These are phyloP conservation scores for Leptopilina clavipes DNA, from an alignment of 1,140 invertebrate species.

Conservation along the genomic window DNA sequence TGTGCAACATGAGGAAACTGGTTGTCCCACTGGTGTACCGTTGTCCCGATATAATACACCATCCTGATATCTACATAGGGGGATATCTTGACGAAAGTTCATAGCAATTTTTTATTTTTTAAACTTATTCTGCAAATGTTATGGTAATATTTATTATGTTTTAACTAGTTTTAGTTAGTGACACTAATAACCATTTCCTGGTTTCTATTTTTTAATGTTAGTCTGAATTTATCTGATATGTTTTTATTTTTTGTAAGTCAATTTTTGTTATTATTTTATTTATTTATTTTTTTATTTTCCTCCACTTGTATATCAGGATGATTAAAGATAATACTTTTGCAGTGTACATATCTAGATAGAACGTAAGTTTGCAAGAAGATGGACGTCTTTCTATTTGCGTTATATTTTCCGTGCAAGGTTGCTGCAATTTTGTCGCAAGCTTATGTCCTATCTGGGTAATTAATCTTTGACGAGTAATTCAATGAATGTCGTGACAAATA, in stretches of 20 bases:
- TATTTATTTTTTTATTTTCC: background rate
- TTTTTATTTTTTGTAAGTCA: background rate
- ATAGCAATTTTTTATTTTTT: background rate
- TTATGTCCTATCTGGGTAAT: background rate
- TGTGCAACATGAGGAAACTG: conserved; percentile 7
- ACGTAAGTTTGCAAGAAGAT: too few relatives aligned
- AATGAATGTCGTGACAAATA: conserved; percentile 34
- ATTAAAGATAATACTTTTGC: background rate
- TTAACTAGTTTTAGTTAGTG: background rate
- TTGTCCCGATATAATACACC: conserved; percentile 17
- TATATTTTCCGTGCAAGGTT: too few relatives aligned
- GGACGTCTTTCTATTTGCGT: too few relatives aligned
- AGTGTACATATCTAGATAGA: background rate
- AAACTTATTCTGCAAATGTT: background rate
- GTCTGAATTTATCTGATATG: too few relatives aligned
- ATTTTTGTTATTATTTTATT: background rate
- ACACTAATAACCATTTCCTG: too few relatives aligned
- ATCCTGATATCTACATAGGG: conserved; percentile 22
- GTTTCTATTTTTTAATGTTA: background rate
- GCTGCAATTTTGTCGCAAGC: too few relatives aligned
- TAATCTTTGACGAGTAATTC: conserved; percentile 31
- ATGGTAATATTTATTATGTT: background rate
- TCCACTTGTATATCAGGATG: conserved; percentile 26
- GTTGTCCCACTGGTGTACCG: conserved; percentile 32
- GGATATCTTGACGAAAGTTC: conserved; percentile 30